These are phyloP conservation scores for Crotophaga sulcirostris DNA, from an alignment of 2,113 vertebrate species.

Conservation along the genomic window DNA sequence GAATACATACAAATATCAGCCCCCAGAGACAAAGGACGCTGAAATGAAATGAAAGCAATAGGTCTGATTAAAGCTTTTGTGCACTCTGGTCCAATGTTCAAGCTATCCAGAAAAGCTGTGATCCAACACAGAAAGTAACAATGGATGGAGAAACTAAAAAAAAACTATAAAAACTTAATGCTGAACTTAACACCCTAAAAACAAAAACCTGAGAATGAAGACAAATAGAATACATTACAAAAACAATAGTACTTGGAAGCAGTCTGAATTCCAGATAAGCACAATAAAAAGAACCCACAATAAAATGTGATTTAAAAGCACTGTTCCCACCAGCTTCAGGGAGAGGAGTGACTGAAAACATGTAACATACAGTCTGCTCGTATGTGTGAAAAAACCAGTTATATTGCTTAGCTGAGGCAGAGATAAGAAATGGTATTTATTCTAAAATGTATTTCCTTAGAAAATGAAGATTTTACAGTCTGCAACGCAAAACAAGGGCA, in stretches of 20 bases:
- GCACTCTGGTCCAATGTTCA: neutral
- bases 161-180: neutral
- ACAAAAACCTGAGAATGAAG: neutral
- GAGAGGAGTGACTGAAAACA: neutral
- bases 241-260: neutral
- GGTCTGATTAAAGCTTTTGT: neutral
- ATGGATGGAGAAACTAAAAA: neutral
- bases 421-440: neutral
- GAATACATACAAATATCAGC: conserved; percentile 96
- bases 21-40: conserved; percentile 92
- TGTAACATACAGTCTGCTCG: neutral
- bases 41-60: neutral
- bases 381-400: neutral
- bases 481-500: neutral
- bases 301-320: neutral
- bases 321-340: neutral
- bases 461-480: neutral
- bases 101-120: neutral
- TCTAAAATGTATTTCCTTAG: neutral
- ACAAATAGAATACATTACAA: rapidly evolving
- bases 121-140: neutral
- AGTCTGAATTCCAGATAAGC: neutral
- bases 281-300: neutral
- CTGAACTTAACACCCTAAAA: neutral
- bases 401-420: neutral